A percentile compares a stretch with the other conserved stretches of the same genome.
These are phyloP conservation scores for Chloropsis cyanopogon DNA, from an alignment of 2,113 vertebrate species.

Conservation along the genomic window DNA sequence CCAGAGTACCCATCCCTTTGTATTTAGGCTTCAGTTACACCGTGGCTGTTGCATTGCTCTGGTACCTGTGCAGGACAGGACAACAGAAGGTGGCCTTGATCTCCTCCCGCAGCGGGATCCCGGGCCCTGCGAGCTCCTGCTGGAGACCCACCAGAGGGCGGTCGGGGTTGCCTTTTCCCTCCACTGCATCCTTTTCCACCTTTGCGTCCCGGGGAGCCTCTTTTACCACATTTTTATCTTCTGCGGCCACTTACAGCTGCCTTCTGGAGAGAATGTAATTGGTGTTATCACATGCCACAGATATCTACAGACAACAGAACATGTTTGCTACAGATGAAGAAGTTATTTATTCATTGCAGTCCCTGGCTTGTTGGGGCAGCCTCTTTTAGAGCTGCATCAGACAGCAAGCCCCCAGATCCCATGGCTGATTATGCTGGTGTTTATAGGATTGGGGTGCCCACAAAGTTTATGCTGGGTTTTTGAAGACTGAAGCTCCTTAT, in stretches of 20 bases:
- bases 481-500: background rate
- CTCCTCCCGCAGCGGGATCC: background rate
- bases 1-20: background rate
- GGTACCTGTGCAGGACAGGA: background rate
- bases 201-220: background rate
- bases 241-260: background rate
- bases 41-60: rapidly evolving
- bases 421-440: background rate
- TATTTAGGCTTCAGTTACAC: no score
- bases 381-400: background rate
- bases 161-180: constrained; percentile 20
- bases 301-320: background rate
- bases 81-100: background rate
- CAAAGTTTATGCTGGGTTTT: background rate
- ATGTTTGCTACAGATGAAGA: background rate
- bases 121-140: background rate
- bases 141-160: constrained; percentile 59
- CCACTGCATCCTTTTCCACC: background rate
- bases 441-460: background rate
- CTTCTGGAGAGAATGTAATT: background rate
- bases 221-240: background rate
- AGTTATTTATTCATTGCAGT: background rate
- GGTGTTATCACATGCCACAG: background rate
- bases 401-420: background rate
- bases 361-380: background rate